Base-by-base conservation (phyloP, 2,797 vertebrate species). In the Valencia hispanica region DNA sequence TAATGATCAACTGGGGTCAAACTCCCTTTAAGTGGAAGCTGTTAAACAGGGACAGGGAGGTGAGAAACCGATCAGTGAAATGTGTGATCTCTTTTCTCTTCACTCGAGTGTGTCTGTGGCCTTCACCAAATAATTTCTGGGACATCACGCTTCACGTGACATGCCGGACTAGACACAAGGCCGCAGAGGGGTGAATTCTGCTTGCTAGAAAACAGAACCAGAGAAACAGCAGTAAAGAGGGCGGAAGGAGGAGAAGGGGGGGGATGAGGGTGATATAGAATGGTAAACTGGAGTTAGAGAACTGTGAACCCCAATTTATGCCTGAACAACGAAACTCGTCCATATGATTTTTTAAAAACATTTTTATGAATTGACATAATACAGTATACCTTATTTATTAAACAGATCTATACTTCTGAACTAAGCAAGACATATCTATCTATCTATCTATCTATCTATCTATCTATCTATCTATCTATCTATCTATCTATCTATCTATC, bases 31-130 rank as follows among this genome's bases (percentile, higher is more conserved):
- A 27, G 25, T 74, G 74, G 77, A 81, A 25, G 77, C 66, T 76
- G 48, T 81, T 68, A 81, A 79, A 68, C 75, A 72, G 66, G 79
- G 79, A 88, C 48, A 27, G 57, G 25, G 68, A 70, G 80, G 82
- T 72, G 75, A 87, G 79, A 78, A 85, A 84, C 82, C 77, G 70
- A 84, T 85, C 77, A 72, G 85, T 82, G 27, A 3, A 82, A 74
- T 59, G 39, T 41, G 50, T 1, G 3, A 71, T 51, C 74, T 80
- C 79, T 81, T 73, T 75, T 80, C 77, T 77, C 57, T 70, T 15
- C 45, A 57, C 50, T 86, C 63, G 55, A 71, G 70, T 51, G 70
- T 57, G 74, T 70, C 68, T 43, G 79, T 14, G 2, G 72, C 74
- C 53, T 79, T 80, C 72, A 57, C 80, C 77, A 69, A 74, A 78